A percentile compares a stretch with the other conserved stretches of the same genome.
phyloP scores from a whole-genome alignment of 92 coral and sea anemone genomes.

The Palythoa grandiflora region DNA sequence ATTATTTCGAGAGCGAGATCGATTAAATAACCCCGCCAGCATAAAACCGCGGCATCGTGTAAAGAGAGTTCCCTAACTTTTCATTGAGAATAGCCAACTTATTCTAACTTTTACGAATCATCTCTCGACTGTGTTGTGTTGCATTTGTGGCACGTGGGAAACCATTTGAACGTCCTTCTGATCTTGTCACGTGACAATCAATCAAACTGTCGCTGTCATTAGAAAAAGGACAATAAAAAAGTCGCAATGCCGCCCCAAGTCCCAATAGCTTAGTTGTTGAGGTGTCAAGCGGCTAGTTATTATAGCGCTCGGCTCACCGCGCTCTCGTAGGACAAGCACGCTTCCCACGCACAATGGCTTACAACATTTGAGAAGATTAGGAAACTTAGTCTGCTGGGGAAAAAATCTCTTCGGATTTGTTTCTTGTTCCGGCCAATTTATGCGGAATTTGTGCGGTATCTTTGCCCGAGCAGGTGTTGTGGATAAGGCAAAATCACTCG shows the following conservation, averaged over 20 bases:
- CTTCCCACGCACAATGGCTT: conserved; percentile 35
- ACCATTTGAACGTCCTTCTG: conserved; percentile 55
- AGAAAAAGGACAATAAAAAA: conserved; percentile 83
- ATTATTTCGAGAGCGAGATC: conserved; percentile 84
- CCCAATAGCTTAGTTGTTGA: conserved; percentile 98
- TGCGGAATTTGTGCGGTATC: conserved; percentile 48
- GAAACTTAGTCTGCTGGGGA: conserved; percentile 20
- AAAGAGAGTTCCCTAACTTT: neutral
- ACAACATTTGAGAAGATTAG: conserved; percentile 37
- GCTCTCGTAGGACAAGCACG: conserved; percentile 7
- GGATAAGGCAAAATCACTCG: conserved; percentile 48
- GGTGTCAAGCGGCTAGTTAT: conserved; percentile 79
- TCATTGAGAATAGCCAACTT: conserved; percentile 16
- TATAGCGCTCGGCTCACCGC: conserved; percentile 26
- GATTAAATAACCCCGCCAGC: conserved; percentile 62
- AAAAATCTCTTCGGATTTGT: conserved; percentile 22
- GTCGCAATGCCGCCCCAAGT: conserved; percentile 90
- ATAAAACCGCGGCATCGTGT: neutral
- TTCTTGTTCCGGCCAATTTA: conserved; percentile 55
- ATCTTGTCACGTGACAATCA: conserved; percentile 98
- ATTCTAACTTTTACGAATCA: neutral
- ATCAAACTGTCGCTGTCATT: conserved; percentile 99
- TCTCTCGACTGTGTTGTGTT: conserved; percentile 17
- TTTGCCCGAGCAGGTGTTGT: conserved; percentile 51
- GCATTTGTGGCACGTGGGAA: conserved; percentile 79